Conservation (phyloP, 1,140 invertebrate species). For the Drosophila sulfurigaster region DNA sequence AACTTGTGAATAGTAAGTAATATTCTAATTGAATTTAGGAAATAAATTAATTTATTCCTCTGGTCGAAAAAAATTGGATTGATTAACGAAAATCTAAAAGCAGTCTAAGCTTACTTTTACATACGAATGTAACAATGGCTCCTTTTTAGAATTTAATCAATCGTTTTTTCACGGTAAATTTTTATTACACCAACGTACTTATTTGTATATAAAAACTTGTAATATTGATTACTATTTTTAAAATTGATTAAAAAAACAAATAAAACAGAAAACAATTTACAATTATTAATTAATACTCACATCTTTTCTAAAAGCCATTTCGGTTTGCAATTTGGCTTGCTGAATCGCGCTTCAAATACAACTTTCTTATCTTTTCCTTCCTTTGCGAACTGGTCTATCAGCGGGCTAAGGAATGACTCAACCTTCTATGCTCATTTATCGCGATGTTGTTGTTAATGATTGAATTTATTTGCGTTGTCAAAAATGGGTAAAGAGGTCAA, state of each 20-base stretch:
- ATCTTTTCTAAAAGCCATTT: constrained; percentile 97
- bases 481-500: constrained; percentile 83
- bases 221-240: no score
- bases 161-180: no score
- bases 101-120: no score
- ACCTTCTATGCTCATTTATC: constrained; percentile 90
- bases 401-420: constrained; percentile 97
- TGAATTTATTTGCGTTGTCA: constrained; percentile 71
- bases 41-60: no score
- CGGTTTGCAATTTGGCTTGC: constrained; percentile 95
- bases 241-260: constrained; percentile 3
- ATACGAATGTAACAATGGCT: no score
- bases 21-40: no score
- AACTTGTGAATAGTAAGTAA: no score
- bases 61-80: no score
- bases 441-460: constrained; percentile 25
- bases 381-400: constrained; percentile 97
- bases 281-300: constrained; percentile 87
- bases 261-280: neutral
- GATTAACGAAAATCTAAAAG: no score
- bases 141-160: no score
- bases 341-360: constrained; percentile 95
- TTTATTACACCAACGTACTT: no score
- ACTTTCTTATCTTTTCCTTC: constrained; percentile 99
- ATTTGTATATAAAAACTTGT: no score